phyloP scores from a whole-genome alignment of 2,888 invertebrate species.

The Stegana nigrithorax region DNA sequence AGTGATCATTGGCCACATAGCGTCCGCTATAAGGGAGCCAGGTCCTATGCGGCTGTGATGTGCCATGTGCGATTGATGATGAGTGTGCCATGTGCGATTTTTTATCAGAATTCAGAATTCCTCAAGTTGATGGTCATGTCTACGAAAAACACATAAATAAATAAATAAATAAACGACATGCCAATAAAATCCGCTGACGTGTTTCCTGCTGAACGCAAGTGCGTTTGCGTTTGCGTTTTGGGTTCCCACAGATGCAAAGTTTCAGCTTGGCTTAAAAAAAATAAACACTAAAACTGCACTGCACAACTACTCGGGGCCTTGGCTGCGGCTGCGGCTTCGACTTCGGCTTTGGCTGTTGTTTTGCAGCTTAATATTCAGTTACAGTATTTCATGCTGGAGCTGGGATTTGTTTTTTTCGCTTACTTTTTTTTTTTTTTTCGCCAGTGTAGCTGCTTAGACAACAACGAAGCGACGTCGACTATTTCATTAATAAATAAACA shows the following conservation, averaged over 20 bases:
- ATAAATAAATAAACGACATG: not conserved
- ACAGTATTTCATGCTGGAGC: too few species aligned
- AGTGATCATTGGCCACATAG: too few species aligned
- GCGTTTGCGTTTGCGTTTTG: not conserved
- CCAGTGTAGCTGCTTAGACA: not conserved
- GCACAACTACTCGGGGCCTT: not conserved
- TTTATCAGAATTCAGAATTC: too few species aligned
- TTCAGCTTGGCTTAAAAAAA: not conserved
- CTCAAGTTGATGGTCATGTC: too few species aligned
- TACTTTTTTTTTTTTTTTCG: not conserved
- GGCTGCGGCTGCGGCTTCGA: not conserved
- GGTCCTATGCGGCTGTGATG: too few species aligned
- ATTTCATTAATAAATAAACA: slow-evolving; percentile 23
- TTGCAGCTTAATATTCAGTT: not conserved
- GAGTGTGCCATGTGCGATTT: too few species aligned
- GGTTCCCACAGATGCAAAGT: slow-evolving; percentile 8
- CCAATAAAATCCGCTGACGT: not conserved
- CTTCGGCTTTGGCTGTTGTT: not conserved
- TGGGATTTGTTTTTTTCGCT: not conserved
- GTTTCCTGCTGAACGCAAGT: not conserved
- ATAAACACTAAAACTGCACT: not conserved
- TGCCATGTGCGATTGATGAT: too few species aligned
- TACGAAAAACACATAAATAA: not conserved
- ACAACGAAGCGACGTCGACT: not conserved
- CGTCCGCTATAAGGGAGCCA: too few species aligned